Evolutionary conservation across 2,888 invertebrate genomes (phyloP).

Genomic region (Schizotus pectinicornis): DNA sequence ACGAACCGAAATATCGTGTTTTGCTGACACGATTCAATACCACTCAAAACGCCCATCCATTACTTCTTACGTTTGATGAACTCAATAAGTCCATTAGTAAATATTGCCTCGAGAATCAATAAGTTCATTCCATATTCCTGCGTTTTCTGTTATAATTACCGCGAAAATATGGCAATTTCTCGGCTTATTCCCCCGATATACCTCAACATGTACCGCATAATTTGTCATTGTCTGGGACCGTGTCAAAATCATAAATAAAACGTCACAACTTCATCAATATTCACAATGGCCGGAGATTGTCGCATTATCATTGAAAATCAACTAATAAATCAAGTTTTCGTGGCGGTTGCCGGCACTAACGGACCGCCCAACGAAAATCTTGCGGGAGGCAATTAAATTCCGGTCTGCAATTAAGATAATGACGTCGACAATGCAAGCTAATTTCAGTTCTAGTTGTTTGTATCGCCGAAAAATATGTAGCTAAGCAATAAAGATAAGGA

Average conservation of each 20-base stretch:
- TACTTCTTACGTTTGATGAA: constrained; percentile 37
- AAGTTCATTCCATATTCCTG: constrained; percentile 14
- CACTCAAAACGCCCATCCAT: constrained; percentile 38
- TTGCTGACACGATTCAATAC: constrained; percentile 40
- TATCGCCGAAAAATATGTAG: too few species aligned
- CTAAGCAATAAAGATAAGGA: too few species aligned
- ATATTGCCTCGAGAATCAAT: constrained; percentile 32
- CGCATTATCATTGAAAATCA: too few species aligned
- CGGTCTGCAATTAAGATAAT: too few species aligned
- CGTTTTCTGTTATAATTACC: constrained; percentile 13
- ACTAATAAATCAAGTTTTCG: too few species aligned
- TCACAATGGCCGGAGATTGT: too few species aligned
- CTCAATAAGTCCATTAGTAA: constrained; percentile 38
- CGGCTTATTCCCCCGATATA: background rate
- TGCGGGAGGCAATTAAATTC: too few species aligned
- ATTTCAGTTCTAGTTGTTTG: too few species aligned
- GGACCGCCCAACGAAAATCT: too few species aligned
- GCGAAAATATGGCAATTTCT: constrained; percentile 1
- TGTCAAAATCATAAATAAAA: constrained; percentile 15
- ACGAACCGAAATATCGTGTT: constrained; percentile 39
- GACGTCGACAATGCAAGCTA: too few species aligned
- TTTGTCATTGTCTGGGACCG: constrained; percentile 13
- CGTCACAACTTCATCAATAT: too few species aligned
- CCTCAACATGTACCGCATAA: constrained; percentile 1
- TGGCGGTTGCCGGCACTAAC: too few species aligned